These are phyloP conservation scores for Chloropsis cyanopogon DNA, from an alignment of 2,113 vertebrate genomes.

Conservation along the genomic window DNA sequence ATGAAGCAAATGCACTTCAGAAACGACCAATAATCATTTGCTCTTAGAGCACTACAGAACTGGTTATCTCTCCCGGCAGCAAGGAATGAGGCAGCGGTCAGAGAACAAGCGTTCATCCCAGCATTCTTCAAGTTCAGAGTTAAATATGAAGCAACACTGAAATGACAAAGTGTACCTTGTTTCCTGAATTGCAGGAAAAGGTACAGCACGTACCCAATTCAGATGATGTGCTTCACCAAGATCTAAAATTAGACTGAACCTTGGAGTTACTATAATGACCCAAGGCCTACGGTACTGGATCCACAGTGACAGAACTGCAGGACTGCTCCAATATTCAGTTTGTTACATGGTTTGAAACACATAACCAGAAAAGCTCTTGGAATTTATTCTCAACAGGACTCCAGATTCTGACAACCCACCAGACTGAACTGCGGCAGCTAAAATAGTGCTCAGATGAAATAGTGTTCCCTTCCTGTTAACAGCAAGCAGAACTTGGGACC, in stretches of 20 bases:
- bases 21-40: neutral
- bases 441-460: neutral
- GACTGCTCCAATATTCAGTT: neutral
- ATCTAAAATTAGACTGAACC: slow-evolving; percentile 65
- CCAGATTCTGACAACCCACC: neutral
- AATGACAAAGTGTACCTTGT: slow-evolving; percentile 6
- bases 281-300: neutral
- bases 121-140: slow-evolving; percentile 19
- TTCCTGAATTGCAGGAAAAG: slow-evolving; percentile 43
- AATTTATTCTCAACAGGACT: neutral
- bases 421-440: neutral
- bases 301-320: neutral
- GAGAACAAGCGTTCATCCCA: neutral
- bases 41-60: neutral
- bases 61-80: neutral
- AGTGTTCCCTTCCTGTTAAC: neutral
- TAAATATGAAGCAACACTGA: slow-evolving; percentile 41
- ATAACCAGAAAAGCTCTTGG: fast-evolving
- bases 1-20: neutral
- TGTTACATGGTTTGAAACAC: neutral
- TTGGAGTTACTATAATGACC: slow-evolving; percentile 1
- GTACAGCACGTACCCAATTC: neutral
- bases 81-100: neutral
- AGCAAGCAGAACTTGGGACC: neutral
- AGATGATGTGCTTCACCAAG: slow-evolving; percentile 7